Conservation (phyloP, 2,888 invertebrate genomes). For the Eutolmus rufibarbis region DNA sequence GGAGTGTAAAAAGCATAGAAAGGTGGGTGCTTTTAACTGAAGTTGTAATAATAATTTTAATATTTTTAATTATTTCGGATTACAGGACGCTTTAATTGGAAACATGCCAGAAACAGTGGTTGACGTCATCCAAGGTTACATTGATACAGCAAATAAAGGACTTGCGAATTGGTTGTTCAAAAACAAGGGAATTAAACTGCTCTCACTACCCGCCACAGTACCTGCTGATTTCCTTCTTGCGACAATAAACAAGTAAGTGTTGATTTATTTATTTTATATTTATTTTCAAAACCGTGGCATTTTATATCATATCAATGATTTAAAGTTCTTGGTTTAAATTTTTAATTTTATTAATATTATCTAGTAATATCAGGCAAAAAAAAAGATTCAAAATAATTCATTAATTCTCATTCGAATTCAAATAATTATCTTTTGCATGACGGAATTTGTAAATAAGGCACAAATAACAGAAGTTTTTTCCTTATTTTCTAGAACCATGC, state of each 20-base stretch:
- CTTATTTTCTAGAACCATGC: slow-evolving; percentile 51
- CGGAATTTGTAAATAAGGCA: slow-evolving; percentile 5
- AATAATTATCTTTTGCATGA: neutral
- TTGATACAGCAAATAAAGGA: slow-evolving; percentile 90
- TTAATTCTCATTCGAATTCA: neutral
- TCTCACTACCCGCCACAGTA: slow-evolving; percentile 85
- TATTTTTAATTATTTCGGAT: slow-evolving; percentile 36
- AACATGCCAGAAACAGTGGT: slow-evolving; percentile 90
- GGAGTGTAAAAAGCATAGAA: slow-evolving; percentile 87
- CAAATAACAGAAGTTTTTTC: slow-evolving; percentile 40
- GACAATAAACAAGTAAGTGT: slow-evolving; percentile 84
- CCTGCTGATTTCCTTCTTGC: slow-evolving; percentile 89
- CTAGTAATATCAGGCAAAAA: neutral
- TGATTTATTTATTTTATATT: neutral
- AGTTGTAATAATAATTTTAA: neutral
- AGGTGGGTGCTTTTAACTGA: slow-evolving; percentile 65
- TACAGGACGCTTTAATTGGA: slow-evolving; percentile 84
- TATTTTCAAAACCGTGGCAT: neutral
- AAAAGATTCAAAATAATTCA: neutral
- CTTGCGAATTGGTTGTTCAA: slow-evolving; percentile 90
- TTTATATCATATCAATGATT: too few relatives aligned
- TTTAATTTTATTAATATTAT: neutral
- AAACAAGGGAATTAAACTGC: slow-evolving; percentile 79
- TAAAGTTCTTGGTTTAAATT: neutral
- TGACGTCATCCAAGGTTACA: slow-evolving; percentile 90